Percentiles rank a stretch among this genome's conserved stretches.
Conservation (phyloP, 1,140 invertebrate genomes). For the Berghia stephanieae region DNA sequence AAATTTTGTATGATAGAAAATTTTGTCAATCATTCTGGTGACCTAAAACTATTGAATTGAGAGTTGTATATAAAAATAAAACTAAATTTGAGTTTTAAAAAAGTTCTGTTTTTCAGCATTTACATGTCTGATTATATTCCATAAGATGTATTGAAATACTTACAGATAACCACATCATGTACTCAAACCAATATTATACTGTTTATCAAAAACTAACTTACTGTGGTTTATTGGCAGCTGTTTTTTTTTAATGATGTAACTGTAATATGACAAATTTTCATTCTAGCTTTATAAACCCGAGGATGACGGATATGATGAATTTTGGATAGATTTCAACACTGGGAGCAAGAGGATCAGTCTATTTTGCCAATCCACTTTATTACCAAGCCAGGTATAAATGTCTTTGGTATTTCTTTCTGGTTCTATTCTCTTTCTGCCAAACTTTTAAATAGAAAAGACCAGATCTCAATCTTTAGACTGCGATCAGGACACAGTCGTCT, state of each 20-base stretch:
- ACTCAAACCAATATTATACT: not conserved
- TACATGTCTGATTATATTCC: no score
- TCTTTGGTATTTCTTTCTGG: no score
- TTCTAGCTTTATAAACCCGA: constrained; percentile 45
- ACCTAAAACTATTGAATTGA: no score
- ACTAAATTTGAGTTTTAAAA: no score
- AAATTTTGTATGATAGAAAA: no score
- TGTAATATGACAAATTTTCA: not conserved
- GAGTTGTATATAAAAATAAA: no score
- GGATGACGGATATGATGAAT: constrained; percentile 50
- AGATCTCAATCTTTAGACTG: no score
- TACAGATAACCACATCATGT: not conserved
- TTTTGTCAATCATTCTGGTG: no score
- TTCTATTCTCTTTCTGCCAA: no score
- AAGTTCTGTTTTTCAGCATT: no score
- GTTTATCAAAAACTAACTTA: not conserved
- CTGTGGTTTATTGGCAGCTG: not conserved
- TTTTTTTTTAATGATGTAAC: not conserved
- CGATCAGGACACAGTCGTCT: no score
- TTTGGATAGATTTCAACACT: constrained; percentile 57
- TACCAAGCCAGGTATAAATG: constrained; percentile 37
- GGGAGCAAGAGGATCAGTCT: constrained; percentile 48
- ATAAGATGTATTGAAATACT: not conserved
- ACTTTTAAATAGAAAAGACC: no score
- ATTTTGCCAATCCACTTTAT: constrained; percentile 47